A percentile compares a stretch with the other conserved stretches of the same genome.
Conservation (phyloP, 2,113 vertebrate genomes). For the Paratilapia polleni region DNA sequence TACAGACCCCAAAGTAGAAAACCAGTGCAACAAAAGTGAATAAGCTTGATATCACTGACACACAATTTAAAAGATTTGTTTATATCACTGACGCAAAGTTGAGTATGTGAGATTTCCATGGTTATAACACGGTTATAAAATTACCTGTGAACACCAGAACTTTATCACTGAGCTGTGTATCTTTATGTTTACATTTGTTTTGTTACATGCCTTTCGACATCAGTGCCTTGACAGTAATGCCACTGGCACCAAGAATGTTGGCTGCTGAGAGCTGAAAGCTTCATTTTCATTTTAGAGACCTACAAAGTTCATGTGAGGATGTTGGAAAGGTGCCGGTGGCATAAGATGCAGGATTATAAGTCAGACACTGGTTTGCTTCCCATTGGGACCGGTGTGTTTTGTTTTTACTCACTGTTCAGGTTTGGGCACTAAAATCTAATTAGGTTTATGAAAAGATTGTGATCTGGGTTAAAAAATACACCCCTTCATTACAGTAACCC, state of each 20-base stretch:
- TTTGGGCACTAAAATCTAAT: neutral
- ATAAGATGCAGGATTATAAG: too few species aligned
- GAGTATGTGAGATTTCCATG: fast-evolving
- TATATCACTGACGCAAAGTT: neutral
- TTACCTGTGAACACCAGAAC: neutral
- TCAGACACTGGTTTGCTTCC: neutral
- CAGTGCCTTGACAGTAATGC: neutral
- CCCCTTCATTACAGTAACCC: neutral
- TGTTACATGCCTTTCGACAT: too few species aligned
- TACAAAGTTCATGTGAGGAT: too few species aligned
- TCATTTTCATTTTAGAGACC: neutral
- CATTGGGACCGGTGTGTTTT: neutral
- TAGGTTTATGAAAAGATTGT: neutral
- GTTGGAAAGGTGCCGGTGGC: too few species aligned
- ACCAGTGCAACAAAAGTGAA: neutral
- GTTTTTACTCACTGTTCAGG: neutral
- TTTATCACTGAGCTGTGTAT: neutral
- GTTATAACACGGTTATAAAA: neutral
- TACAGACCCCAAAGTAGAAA: neutral
- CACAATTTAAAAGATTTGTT: fast-evolving
- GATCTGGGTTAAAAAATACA: neutral
- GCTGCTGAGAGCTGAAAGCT: neutral
- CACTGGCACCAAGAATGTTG: fast-evolving
- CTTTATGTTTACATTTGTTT: neutral
- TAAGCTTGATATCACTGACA: neutral